Evolutionary conservation across 2,797 vertebrate species (phyloP), one percentile per base, ranked within the genome.

Genomic region (Harpagifer antarcticus): DNA sequence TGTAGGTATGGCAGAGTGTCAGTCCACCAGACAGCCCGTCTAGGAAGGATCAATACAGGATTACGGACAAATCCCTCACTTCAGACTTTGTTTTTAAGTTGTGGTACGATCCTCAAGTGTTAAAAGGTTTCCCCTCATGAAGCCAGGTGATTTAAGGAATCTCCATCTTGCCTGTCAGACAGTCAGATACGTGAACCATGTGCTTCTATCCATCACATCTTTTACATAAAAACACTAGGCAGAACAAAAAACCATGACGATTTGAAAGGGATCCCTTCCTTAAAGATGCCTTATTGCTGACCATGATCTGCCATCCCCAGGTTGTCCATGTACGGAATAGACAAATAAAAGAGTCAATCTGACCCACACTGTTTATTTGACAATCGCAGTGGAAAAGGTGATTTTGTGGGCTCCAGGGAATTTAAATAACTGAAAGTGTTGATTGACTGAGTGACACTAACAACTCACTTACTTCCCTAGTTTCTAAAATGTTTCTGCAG

Each of bases 31-130:
- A 90, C 88, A 82, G 66, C 60, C 82, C 59, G 86, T 89, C 84
- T 86, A 76, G 67, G 50, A 76, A 70, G 79, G 88, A 90, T 93
- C 88, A 88, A 78, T 83, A 76, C 48, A 70, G 84, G 86, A 91
- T 90, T 89, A 90, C 15, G 0, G 56, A 74, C 82, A 90, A 88
- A 93, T 88, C 82, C 83, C 60, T 90, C 65, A 77, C 68, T 84
- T 81, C 69, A 86, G 70, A 78, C 72, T 40, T 82, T 59, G 78
- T 83, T 88, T 90, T 81, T 74, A 68, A 72, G 50, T 66, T 66
- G 65, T 58, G 62, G 62, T 12, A 50, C 53, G 75, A 82, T 83
- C 68, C 57, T 69, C 20, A 71, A 78, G 74, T 84, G 71, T 88
- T 64, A 64, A 82, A 54, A 80, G 52, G 62, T 75, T 84, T 78